Evolutionary conservation across 2,113 vertebrate genomes (phyloP).

Genomic region (Jacana jacana): DNA sequence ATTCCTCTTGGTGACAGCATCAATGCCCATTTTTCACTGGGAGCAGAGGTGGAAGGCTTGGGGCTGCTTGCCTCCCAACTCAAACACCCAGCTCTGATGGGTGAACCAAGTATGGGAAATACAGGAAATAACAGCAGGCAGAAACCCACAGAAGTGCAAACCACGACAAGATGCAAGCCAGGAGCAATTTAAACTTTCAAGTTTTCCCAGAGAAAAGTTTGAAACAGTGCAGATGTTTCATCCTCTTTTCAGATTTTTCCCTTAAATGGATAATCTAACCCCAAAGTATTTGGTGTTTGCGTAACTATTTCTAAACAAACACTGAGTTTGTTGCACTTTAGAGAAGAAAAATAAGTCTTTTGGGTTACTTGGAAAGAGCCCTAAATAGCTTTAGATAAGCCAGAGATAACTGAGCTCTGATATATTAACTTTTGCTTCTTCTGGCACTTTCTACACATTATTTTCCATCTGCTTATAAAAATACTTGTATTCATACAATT

Average conservation of each 20-base stretch:
- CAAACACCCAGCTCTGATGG: neutral
- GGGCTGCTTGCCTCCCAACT: neutral
- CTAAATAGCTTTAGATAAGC: neutral
- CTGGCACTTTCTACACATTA: neutral
- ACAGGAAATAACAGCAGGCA: neutral
- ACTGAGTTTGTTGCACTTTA: neutral
- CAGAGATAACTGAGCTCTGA: neutral
- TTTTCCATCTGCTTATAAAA: neutral
- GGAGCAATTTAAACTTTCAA: neutral
- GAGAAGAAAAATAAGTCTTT: neutral
- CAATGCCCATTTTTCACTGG: neutral
- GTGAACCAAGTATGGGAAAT: neutral
- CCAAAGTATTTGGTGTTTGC: neutral
- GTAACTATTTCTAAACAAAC: neutral
- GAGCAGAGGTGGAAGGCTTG: neutral
- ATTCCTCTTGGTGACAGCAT: neutral
- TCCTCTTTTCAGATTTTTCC: neutral
- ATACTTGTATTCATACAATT: neutral
- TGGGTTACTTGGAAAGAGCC: neutral
- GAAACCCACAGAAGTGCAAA: fast-evolving
- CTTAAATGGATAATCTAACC: neutral
- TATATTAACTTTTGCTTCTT: neutral
- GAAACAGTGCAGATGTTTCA: neutral
- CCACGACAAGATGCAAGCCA: neutral
- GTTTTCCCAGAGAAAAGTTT: neutral